A percentile compares a stretch with the other conserved stretches of the same genome.
Conservation (phyloP, 1,140 invertebrate species). For the Aphelenchoides fujianensis region DNA sequence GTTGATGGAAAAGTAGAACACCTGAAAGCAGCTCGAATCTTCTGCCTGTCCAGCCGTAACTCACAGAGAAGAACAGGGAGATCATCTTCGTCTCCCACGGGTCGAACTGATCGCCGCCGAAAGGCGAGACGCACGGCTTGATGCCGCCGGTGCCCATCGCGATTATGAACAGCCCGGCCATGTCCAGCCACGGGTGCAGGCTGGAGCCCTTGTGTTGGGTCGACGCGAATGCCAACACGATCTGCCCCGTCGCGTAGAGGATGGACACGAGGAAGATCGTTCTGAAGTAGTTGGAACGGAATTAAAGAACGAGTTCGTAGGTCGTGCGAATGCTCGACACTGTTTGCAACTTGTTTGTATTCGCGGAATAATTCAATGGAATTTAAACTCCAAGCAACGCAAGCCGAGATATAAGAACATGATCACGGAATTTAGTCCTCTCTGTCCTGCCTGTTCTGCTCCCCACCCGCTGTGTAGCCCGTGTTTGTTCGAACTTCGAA, state of each 20-base stretch:
- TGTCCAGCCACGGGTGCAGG: conserved; percentile 20
- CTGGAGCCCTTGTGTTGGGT: not conserved
- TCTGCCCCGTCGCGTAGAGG: conserved; percentile 18
- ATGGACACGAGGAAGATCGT: conserved; percentile 51
- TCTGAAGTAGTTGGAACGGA: conserved; percentile 64
- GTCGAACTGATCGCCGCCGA: conserved; percentile 97
- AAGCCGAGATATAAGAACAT: too few relatives aligned
- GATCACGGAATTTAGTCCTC: too few relatives aligned
- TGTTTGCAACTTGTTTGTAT: too few relatives aligned
- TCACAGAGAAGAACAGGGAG: too few relatives aligned
- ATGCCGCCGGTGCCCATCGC: conserved; percentile 64
- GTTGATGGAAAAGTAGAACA: conserved; percentile 91
- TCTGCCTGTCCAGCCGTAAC: not conserved
- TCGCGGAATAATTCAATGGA: too few relatives aligned
- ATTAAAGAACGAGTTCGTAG: too few relatives aligned
- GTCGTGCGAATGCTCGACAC: too few relatives aligned
- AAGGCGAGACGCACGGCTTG: conserved; percentile 83
- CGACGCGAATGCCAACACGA: conserved; percentile 17
- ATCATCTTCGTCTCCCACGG: too few relatives aligned
- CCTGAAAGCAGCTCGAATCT: conserved; percentile 62
- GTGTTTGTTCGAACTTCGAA: too few relatives aligned
- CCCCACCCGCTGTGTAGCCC: too few relatives aligned
- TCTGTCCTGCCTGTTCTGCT: too few relatives aligned
- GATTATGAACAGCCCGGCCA: conserved; percentile 63
- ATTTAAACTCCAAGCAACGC: too few relatives aligned